Conservation (phyloP, 2,113 vertebrate species). For the Scomber japonicus region DNA sequence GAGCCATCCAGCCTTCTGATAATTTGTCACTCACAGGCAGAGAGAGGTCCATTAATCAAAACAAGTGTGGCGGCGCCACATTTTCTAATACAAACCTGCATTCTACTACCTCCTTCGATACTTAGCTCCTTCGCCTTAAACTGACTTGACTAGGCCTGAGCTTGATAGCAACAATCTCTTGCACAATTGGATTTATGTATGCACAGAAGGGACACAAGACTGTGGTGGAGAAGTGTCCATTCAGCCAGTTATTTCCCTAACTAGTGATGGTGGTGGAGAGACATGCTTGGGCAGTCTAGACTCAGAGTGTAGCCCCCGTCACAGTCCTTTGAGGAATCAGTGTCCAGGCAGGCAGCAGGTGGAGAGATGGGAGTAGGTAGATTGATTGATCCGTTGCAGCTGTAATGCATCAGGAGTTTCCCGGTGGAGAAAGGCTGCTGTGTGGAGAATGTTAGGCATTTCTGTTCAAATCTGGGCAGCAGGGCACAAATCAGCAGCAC, state of each 20-base stretch:
- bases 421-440: constrained; percentile 56
- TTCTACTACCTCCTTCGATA: constrained; percentile 37
- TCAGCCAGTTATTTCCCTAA: constrained; percentile 39
- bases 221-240: background rate
- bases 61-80: constrained; percentile 52
- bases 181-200: constrained; percentile 26
- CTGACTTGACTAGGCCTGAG: constrained; percentile 35
- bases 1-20: constrained; percentile 79
- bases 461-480: constrained; percentile 63
- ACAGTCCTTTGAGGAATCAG: constrained; percentile 49
- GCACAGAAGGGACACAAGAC: background rate
- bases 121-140: constrained; percentile 59
- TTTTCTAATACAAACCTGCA: constrained; percentile 41
- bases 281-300: constrained; percentile 34
- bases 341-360: constrained; percentile 61
- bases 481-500: constrained; percentile 69
- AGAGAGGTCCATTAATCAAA: constrained; percentile 84
- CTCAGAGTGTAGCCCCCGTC: constrained; percentile 25
- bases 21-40: constrained; percentile 82
- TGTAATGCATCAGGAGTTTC: constrained; percentile 77
- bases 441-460: constrained; percentile 60
- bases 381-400: constrained; percentile 78
- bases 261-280: constrained; percentile 45
- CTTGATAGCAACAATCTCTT: constrained; percentile 22
- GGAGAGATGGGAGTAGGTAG: constrained; percentile 51